These are phyloP conservation scores for Pseudopodoces humilis DNA, from an alignment of 2,113 vertebrate genomes.

Conservation along the genomic window DNA sequence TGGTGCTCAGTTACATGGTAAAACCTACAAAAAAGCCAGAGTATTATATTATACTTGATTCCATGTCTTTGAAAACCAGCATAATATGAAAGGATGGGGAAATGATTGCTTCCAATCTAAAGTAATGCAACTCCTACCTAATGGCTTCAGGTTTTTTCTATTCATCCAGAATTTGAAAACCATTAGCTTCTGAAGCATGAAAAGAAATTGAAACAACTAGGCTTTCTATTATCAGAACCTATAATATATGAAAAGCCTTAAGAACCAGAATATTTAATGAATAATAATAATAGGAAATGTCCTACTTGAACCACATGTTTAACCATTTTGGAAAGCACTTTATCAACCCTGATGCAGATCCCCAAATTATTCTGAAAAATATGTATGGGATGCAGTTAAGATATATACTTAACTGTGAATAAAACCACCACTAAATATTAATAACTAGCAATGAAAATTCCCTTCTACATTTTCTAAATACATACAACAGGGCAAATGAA, in stretches of 20 bases:
- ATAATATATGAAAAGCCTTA: not conserved
- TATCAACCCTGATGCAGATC: not conserved
- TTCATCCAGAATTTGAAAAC: not conserved
- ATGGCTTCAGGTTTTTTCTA: not conserved
- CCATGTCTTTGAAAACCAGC: not conserved
- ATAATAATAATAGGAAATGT: not conserved
- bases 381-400: not conserved
- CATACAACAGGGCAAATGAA: not conserved
- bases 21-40: not conserved
- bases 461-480: not conserved
- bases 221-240: not conserved
- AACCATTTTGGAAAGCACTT: not conserved
- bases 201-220: not conserved
- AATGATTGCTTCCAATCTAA: constrained; percentile 2
- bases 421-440: not conserved
- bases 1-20: not conserved
- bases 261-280: not conserved
- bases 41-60: not conserved
- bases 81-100: not conserved
- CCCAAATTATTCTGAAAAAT: not conserved
- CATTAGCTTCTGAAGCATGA: not conserved
- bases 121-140: not conserved
- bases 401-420: not conserved
- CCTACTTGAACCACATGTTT: not conserved
- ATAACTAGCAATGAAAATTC: not conserved